Conservation (phyloP, 2,797 vertebrate genomes). For the Pempheris klunzingeri region DNA sequence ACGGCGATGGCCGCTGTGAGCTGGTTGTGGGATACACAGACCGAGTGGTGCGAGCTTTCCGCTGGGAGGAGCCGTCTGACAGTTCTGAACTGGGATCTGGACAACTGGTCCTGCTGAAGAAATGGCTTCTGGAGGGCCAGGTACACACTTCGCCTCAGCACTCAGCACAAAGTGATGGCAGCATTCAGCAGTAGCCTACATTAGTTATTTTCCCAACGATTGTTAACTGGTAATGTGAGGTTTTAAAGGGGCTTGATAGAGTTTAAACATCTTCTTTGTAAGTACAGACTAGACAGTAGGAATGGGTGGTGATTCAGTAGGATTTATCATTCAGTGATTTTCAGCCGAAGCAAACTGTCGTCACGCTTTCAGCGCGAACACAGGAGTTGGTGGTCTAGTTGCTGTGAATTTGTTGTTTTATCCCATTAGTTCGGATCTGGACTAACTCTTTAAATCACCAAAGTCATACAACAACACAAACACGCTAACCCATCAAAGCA, state of each 20-base stretch:
- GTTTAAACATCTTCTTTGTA: neutral
- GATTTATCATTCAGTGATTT: too few species aligned
- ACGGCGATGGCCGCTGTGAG: conserved; percentile 94
- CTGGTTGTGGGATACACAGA: conserved; percentile 98
- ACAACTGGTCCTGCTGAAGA: conserved; percentile 94
- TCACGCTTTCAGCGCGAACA: too few species aligned
- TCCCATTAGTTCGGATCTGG: too few species aligned
- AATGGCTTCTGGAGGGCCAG: conserved; percentile 98
- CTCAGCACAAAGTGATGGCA: too few species aligned
- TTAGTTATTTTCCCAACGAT: neutral
- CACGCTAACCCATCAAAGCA: too few species aligned
- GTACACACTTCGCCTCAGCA: conserved; percentile 70
- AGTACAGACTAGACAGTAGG: too few species aligned
- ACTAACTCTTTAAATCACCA: too few species aligned
- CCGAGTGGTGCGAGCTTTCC: conserved; percentile 96
- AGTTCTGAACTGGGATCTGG: conserved; percentile 85
- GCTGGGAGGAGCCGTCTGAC: conserved; percentile 93
- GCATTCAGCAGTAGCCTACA: neutral
- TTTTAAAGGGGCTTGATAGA: neutral
- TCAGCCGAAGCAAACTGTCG: too few species aligned
- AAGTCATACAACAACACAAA: too few species aligned
- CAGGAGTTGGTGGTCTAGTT: too few species aligned
- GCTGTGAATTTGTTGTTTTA: too few species aligned
- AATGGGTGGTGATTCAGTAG: too few species aligned
- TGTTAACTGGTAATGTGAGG: neutral